phyloP scores from a whole-genome alignment of 2,888 invertebrate genomes.

The Agelastica alni region DNA sequence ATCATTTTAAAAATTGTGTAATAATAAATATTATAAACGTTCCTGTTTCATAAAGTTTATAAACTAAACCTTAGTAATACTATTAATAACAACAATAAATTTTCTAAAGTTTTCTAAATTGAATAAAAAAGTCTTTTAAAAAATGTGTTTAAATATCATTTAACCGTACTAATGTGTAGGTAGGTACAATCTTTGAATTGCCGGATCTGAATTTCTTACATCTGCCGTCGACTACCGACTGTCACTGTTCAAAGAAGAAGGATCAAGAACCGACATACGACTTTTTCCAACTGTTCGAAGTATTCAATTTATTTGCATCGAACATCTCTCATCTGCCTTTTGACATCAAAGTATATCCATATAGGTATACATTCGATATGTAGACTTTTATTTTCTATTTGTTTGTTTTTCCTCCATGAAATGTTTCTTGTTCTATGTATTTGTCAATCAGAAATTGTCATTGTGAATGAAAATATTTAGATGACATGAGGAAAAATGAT shows the following conservation, averaged over 20 bases:
- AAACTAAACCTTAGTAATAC: too few species aligned
- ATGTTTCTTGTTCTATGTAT: constrained; percentile 6
- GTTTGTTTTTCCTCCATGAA: constrained; percentile 20
- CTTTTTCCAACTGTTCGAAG: constrained; percentile 30
- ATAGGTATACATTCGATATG: not conserved
- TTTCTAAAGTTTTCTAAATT: too few species aligned
- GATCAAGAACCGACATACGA: constrained; percentile 27
- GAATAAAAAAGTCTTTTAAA: too few species aligned
- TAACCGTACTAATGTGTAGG: not conserved
- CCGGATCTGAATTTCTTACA: constrained; percentile 33
- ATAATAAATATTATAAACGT: too few species aligned
- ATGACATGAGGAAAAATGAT: not conserved
- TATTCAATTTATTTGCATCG: constrained; percentile 36
- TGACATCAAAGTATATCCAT: constrained; percentile 34
- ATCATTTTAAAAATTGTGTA: too few species aligned
- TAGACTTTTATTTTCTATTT: constrained; percentile 22
- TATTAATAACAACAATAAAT: too few species aligned
- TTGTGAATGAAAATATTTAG: not conserved
- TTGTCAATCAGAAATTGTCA: not conserved
- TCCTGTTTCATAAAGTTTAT: too few species aligned
- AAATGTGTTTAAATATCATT: too few species aligned
- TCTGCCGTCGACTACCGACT: constrained; percentile 42
- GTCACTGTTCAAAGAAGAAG: constrained; percentile 33
- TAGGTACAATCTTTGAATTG: constrained; percentile 14
- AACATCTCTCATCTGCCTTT: constrained; percentile 36